Evolutionary conservation across 2,797 vertebrate species (phyloP), one percentile per base, ranked within the genome.

Genomic region (Hipposideros larvatus): DNA sequence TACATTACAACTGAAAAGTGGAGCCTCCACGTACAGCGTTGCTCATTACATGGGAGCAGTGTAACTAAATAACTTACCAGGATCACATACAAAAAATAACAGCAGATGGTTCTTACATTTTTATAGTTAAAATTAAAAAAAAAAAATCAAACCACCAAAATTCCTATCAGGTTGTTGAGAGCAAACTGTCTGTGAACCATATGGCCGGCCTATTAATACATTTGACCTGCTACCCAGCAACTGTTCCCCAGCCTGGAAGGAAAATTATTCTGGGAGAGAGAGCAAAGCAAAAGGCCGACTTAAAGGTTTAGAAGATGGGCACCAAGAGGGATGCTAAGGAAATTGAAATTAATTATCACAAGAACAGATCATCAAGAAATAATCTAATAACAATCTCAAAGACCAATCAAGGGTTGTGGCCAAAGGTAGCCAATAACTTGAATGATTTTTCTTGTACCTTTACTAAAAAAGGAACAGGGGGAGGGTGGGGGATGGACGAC

Each of bases 201-300:
- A 95, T 95, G 95, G 91, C 86, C 83, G 94, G 70, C 63, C 95
- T 96, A 94, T 97, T 95, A 97, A 97, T 94, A 96, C 57, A 82
- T 57, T 48, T 96, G 96, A 98, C 96, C 95, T 43, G 28, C 71
- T 86, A 94, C 83, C 94, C 91, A 93, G 68, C 75, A 86, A 90
- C 78, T 31, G 46, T 53, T 97, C 31, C 46, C 68, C 70, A 34
- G 61, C 63, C 83, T 92, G 66, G 53, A 78, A 55, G 73, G 80
- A 90, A 77, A 51, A 70, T 88, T 80, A 89, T 43, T 46, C 24
- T 11, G 43, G 63, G 85, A 87, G 82, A 84, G 14, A 66, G 34
- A 66, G 83, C 41, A 83, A 89, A 90, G 68, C 71, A 75, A 59
- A 84, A 77, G 71, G 82, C 77, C 51, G 71, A 28, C 11, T 63